Base-by-base conservation (phyloP, 2,113 vertebrate genomes). In the Dicentrarchus labrax region DNA sequence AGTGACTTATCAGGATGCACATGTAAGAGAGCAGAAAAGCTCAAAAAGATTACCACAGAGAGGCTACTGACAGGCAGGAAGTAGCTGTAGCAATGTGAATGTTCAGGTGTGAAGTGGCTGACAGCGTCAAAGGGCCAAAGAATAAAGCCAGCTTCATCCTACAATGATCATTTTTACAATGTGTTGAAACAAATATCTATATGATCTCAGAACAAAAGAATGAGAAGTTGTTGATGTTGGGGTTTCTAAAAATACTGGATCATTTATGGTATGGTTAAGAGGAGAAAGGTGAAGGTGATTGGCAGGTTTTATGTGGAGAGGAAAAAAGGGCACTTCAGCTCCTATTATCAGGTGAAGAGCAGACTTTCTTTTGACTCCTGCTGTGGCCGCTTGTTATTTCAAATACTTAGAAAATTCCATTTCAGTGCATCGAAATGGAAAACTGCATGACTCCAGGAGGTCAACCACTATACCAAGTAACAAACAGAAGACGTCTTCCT, bases 321-420 rank as follows among this genome's bases (percentile, higher is more conserved):
- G 57, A 70, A 60, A 45, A 76, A 39, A n/a, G 8, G n/a, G 50
- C 17, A 24, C 53, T 61, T 50, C 13, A 22, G 61, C 61, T 84
- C 13, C 65, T 83, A 68, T 90, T 87, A 77, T 92, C 74, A 74
- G 71, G 50, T 79, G 61, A 78, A 85, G 22, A 84, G 67, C 51
- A 60, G 62, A 64, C 57, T 69, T 59, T 82, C 67, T 82, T 83
- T 77, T 72, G 80, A 76, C 85, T 89, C 84, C 87, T 47, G 62
- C 89, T 89, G 80, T 64, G 77, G 24, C 50, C 2, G 24, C 83
- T 87, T 69, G 67, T 83, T 83, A 89, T 88, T 91, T 88, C 66
- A 72, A 78, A 74, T 84, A 68, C 83, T 71, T 88, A 8, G 72
- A 84, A 76, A 86, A 80, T 78, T 91, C 78, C 76, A 93, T 90